Base-by-base conservation (phyloP, 2,113 vertebrate species). In the Salvator merianae region DNA sequence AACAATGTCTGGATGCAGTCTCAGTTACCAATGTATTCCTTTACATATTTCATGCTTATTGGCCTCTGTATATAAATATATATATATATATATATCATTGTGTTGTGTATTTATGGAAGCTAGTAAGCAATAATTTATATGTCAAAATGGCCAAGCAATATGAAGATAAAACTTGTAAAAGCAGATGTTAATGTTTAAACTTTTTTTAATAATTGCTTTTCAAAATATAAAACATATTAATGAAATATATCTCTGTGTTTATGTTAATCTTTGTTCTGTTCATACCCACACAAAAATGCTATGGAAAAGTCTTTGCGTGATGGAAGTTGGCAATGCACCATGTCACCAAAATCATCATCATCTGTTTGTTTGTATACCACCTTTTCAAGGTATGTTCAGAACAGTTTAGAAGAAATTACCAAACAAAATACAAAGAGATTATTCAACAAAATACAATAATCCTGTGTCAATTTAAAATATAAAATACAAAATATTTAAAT, bases 71-170 rank as follows among this genome's bases (percentile, higher is more conserved):
- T 83, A 59, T 47, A 47, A 7, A 47, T 47, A 47, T 97, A 94
- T 83, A 59, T 47, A 47, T 47, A 47, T 47, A 47, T 47, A 47
- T 59, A 96, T 95, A 95, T 86, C 87, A 94, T 86, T 84, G 91
- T 95, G 92, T 93, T 55, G 92, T 95, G 92, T 96, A 95, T 96
- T 95, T 96, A 96, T 97, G 92, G 79, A 90, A 93, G 95, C 93
- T 97, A 94, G 96, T 93, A 94, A 97, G 96, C 96, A 97, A 97
- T 97, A 97, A 97, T 96, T 97, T 97, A 95, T 96, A 95, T 96
- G 95, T 96, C 94, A 93, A 96, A 96, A 96, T 95, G 93, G 93
- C 93, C 93, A 95, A 96, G 96, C 95, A 97, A 96, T 97, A 96
- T 94, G 95, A 94, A 94, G 91, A 92, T 94, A 93, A 95, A 94